Evolutionary conservation across 1,140 invertebrate genomes (phyloP), one percentile per base, ranked within the genome.

Genomic region (Probaryconus sp.): DNA sequence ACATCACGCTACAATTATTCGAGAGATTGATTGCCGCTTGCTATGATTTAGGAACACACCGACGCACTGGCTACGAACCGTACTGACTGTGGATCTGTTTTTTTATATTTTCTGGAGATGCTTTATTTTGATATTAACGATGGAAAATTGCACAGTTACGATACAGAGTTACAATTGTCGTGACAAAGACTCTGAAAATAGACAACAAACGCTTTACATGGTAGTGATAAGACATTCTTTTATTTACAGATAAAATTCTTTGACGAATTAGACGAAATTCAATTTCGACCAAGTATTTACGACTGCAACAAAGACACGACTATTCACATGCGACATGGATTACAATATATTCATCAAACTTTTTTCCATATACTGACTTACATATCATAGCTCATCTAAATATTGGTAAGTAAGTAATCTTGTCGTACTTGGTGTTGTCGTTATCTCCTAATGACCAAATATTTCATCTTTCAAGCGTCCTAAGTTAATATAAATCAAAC

Each of bases 231-330:
- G 45, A 56, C 45, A 64, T 53, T 75, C 43, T 72, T 75, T 64
- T 53, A 69, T 75, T 75, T 69, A 69, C 72, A 75, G 72, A 69
- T 69, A 53, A 69, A 75, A 65, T 69, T 60, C 38, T 74, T 68
- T 74, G 71, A 74, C 56, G 31, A 64, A 38, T 35, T 63, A 68
- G 45, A 68, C 50, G 47, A 60, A 47, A 48, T 16, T 61, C 30
- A 55, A 51, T 53, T 50, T 10, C 58, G 61, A 50, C 35, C 31
- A 26, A 37, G 55, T 43, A 45, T 37, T 21, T 50, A 38, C 20
- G 47, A 73, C 47, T 73, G 61, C 51, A 60, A 55, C 53, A 61
- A 14, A 63, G 55, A 64, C 51, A 51, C 33, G 37, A 72, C 38
- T 65, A 65, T 42, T 47, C 60, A 50, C 31, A 63, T 43, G 33